Evolutionary conservation across 1,140 invertebrate genomes (phyloP), one percentile per base, ranked within the genome.

Genomic region (Aphelenchoides avenae): DNA sequence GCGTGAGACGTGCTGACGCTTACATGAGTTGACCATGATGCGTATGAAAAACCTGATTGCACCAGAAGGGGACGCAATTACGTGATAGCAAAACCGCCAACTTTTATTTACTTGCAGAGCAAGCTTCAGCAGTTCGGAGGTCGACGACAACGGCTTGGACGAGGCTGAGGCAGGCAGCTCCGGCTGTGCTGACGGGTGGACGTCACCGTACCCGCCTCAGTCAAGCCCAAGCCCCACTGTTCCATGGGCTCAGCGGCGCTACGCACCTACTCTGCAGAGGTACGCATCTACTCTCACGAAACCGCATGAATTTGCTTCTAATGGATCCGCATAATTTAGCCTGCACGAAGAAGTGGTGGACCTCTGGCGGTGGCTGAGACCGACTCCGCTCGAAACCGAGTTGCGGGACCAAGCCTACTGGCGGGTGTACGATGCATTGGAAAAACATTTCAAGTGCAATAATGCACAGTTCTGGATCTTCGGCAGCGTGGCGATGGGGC

Each of bases 331-430:
- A 18, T 24, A 24, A 43, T 1, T 43, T 26, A 64, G 68, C 13
- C 36, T 71, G 15, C 68, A 70, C 20, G 67, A 71, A 22, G 67
- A 70, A 52, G 52, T 70, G 37, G 37, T 69, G n/a, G 68, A 71
- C 34, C 26, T 70, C 13, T 70, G 58, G 43, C 50, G 54, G 15
- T 71, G 66, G 65, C 22, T 71, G 36, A 58, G 59, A 37, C 68
- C 68, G 1, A 61, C 59, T 11, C 43, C 49, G 37, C 49, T 66
- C n/a, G 68, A 70, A 30, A 52, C 37, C 9, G 42, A 31, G 13
- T 24, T 15, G 5, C 37, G 39, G 24, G 20, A 27, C 13, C 20
- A 36, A 51, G 48, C 13, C 51, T 52, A n/a, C 30, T 3, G 48
- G n/a, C n/a, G n/a, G n/a, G 31, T 51, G 5, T 51, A 46, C 24